phyloP scores from a whole-genome alignment of 2,888 invertebrate species.

The Tenthredo livida region DNA sequence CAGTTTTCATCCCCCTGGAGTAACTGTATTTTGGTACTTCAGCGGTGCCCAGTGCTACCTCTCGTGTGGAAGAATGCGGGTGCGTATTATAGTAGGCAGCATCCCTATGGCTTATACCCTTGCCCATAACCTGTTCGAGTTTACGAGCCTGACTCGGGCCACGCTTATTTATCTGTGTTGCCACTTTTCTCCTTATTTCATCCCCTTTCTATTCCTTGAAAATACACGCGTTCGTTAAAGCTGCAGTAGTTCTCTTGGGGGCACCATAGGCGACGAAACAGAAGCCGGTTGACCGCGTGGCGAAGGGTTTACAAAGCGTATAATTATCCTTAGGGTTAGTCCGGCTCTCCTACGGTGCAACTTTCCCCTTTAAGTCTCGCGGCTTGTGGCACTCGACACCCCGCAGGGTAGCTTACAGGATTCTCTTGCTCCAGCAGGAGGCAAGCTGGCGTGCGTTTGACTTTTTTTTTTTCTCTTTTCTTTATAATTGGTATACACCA shows the following conservation, averaged over 20 bases:
- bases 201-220: constrained; percentile 6
- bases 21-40: constrained; percentile 53
- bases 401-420: constrained; percentile 36
- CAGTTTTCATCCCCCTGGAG: constrained; percentile 20
- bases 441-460: background rate
- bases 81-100: constrained; percentile 32
- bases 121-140: constrained; percentile 57
- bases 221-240: constrained; percentile 44
- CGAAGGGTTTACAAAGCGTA: constrained; percentile 50
- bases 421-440: constrained; percentile 6
- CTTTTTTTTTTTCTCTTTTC: background rate
- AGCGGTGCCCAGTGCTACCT: constrained; percentile 15
- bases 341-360: background rate
- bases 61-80: constrained; percentile 47
- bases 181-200: constrained; percentile 9
- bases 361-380: constrained; percentile 48
- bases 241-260: background rate
- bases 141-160: constrained; percentile 55
- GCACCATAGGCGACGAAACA: constrained; percentile 19
- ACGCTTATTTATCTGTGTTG: constrained; percentile 45
- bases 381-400: constrained; percentile 48
- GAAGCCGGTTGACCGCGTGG: constrained; percentile 49
- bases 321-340: constrained; percentile 42
- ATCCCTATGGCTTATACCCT: constrained; percentile 43
- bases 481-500: background rate